Evolutionary conservation across 2,797 vertebrate genomes (phyloP).

Genomic region (Melanotaenia parkinsoni): DNA sequence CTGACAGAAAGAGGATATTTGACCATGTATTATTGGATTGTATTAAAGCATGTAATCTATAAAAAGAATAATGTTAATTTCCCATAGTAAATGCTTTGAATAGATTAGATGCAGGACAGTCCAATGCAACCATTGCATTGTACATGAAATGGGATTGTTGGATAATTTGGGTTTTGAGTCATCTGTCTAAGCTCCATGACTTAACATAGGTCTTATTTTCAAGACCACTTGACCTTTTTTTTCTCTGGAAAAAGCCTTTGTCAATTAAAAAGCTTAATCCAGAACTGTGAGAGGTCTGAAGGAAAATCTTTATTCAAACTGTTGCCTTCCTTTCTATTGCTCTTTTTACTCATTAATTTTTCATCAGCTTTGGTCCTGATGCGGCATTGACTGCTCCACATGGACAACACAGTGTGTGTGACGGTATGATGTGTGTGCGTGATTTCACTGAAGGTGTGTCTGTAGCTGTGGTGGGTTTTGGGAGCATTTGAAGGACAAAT

Average conservation of each 20-base stretch:
- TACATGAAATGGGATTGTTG: slow-evolving; percentile 8
- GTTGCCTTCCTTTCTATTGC: slow-evolving; percentile 36
- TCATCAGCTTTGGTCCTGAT: slow-evolving; percentile 46
- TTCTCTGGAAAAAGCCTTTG: not conserved
- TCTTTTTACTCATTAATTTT: slow-evolving; percentile 62
- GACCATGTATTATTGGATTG: slow-evolving; percentile 10
- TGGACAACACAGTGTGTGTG: slow-evolving; percentile 30
- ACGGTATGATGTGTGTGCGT: slow-evolving; percentile 29
- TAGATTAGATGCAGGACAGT: not conserved
- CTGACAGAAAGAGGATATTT: not conserved
- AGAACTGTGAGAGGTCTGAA: not conserved
- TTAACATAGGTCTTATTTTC: slow-evolving; percentile 10
- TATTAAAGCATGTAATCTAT: not conserved
- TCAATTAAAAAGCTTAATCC: not conserved
- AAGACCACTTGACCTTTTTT: not conserved
- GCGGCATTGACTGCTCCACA: slow-evolving; percentile 59
- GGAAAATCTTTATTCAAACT: not conserved
- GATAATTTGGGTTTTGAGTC: not conserved
- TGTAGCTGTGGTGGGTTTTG: slow-evolving; percentile 35
- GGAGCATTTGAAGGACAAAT: slow-evolving; percentile 69
- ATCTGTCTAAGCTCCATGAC: slow-evolving; percentile 16
- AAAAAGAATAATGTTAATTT: not conserved
- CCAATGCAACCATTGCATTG: not conserved
- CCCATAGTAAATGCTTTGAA: not conserved
- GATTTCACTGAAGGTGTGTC: slow-evolving; percentile 23